Percentiles rank a stretch among this genome's conserved stretches.
phyloP scores from a whole-genome alignment of 2,113 vertebrate genomes.

The Tinamus guttatus region DNA sequence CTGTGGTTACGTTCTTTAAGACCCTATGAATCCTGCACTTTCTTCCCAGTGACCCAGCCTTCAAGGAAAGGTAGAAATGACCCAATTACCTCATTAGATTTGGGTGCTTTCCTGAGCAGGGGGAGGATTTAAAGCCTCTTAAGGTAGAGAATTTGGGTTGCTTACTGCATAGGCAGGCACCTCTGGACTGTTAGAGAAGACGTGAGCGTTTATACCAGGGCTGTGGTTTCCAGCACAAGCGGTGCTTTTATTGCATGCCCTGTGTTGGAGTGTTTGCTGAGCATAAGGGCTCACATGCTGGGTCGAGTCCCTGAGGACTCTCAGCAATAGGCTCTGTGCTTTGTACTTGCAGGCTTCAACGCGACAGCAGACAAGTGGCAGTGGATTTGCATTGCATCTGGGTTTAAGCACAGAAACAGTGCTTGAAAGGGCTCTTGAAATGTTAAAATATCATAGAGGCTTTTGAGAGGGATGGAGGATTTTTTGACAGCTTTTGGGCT shows the following conservation, averaged over 20 bases:
- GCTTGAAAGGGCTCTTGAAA: neutral
- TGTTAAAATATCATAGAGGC: neutral
- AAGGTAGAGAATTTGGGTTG: neutral
- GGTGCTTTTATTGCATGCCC: neutral
- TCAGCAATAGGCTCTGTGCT: neutral
- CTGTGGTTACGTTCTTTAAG: neutral
- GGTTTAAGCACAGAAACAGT: neutral
- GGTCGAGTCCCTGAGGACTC: neutral
- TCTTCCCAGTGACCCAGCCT: neutral
- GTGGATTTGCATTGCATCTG: neutral
- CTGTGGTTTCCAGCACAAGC: neutral
- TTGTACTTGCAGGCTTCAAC: neutral
- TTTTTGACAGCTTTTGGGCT: neutral
- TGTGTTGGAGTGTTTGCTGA: neutral
- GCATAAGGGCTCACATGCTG: neutral
- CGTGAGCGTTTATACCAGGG: neutral
- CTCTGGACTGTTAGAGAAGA: neutral
- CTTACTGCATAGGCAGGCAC: neutral
- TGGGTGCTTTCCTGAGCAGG: neutral
- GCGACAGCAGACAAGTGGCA: rapidly evolving
- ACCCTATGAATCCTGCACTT: neutral
- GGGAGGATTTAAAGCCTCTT: neutral
- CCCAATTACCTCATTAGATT: neutral
- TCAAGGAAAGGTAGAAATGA: neutral
- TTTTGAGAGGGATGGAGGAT: neutral